Evolutionary conservation across 2,113 vertebrate species (phyloP), one percentile per base, ranked within the genome.

Genomic region (Lanius ludovicianus): DNA sequence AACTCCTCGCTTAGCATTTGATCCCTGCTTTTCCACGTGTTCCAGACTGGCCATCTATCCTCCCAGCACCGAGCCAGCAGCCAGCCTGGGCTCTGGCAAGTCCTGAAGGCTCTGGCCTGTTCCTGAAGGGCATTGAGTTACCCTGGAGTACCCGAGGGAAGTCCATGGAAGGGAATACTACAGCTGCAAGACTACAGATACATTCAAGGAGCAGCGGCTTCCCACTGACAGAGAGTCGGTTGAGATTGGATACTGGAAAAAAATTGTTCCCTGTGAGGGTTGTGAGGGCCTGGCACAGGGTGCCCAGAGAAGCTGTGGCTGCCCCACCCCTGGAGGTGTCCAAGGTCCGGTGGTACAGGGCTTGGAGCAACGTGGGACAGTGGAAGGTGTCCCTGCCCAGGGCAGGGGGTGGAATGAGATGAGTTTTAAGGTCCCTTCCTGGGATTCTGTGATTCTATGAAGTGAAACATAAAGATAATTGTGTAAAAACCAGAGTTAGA

Each of bases 1-100:
- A 65, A 7, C 22, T 44, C 42, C 62, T 17, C 1, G 1, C 17
- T 60, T 19, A 2, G 1, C 1, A 0, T 68, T 76, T 41, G 30
- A 37, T 27, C 31, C 27, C 41, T 23, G 42, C 10, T 33, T 30
- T 24, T 63, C 47, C 11, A 0, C 4, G 57, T 49, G 47, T 46
- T 69, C 69, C 27, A 8, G 4, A 4, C 17, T 18, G 42, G 15
- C 87, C 5, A 3, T 57, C 63, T 64, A 13, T 33, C 59, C 59
- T 23, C 3, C 53, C 1, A 6, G 39, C 28, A 18, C 49, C 0
- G 4, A 60, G 81, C 42, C 56, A 39, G 49, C 50, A 15, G 25
- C 35, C 62, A 56, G 57, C 46, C 49, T 25, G 11, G 39, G 39
- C 52, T 74, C 62, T 46, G 71, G 6, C 24, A 22, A 71, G 73